Conservation (phyloP, 2,797 vertebrate genomes). For the Sebastes iracundus region DNA sequence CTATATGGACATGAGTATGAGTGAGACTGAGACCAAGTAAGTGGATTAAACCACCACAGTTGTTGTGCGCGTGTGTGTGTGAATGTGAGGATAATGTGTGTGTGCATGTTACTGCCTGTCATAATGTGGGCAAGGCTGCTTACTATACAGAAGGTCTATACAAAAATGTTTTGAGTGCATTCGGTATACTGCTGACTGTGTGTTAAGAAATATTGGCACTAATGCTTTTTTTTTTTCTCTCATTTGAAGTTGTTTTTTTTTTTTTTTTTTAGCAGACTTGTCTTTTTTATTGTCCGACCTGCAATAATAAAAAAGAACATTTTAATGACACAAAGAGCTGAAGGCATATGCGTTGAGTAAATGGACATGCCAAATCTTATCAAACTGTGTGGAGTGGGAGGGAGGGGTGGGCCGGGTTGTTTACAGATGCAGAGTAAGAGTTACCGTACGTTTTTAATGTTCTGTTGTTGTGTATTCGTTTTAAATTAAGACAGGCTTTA, state of each 20-base stretch:
- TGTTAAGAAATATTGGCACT: conserved; percentile 85
- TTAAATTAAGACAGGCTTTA: conserved; percentile 88
- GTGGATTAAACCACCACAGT: conserved; percentile 82
- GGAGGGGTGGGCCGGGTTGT: conserved; percentile 77
- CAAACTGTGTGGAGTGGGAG: conserved; percentile 81
- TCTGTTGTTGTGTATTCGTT: conserved; percentile 85
- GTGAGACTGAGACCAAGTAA: conserved; percentile 82
- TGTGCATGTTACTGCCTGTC: conserved; percentile 83
- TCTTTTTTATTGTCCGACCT: conserved; percentile 86
- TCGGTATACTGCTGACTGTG: conserved; percentile 84
- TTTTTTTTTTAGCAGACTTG: conserved; percentile 79
- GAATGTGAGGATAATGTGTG: conserved; percentile 68
- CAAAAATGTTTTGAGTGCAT: conserved; percentile 80
- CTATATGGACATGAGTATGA: conserved; percentile 68
- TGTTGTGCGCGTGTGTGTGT: conserved; percentile 65
- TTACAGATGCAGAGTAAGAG: conserved; percentile 83
- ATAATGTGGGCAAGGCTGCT: conserved; percentile 82
- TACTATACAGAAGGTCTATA: conserved; percentile 83
- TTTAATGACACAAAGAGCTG: conserved; percentile 84
- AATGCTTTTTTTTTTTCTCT: conserved; percentile 73
- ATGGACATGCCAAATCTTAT: conserved; percentile 87
- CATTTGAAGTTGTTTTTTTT: conserved; percentile 39
- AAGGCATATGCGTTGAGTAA: conserved; percentile 80
- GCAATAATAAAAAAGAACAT: conserved; percentile 86
- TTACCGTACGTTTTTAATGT: conserved; percentile 85